Base-by-base conservation (phyloP, 2,113 vertebrate species). In the Lepidothrix coronata region DNA sequence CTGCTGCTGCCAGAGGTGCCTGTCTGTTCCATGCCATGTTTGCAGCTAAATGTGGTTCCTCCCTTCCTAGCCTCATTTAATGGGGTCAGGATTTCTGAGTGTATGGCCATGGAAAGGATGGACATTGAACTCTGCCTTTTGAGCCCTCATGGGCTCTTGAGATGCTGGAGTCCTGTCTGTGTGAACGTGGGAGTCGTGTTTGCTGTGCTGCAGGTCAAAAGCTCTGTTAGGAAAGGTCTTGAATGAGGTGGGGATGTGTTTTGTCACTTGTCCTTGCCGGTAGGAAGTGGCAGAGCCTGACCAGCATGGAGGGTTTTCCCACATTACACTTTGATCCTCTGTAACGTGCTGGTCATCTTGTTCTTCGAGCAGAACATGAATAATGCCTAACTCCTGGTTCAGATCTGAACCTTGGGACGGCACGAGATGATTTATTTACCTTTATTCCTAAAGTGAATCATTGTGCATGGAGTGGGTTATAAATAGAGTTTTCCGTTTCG, bases 301-400 rank as follows among this genome's bases (percentile, higher is more conserved):
- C 16, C 1, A 1, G 12, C 0, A 0, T 0, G 0, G 3, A 41
- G 46, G 7, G 12, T 43, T 70, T 76, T 71, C 78, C 59, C 23
- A 22, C 1, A 0, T 61, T 79, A 21, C 3, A 0, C 65, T 86
- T 86, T 30, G 41, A 23, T 87, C 37, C 25, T 65, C 76, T 3
- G 0, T 71, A 66, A 37, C 0, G 0, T 10, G 20, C n/a, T 54
- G 48, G 21, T 61, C 0, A 0, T 57, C 59, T 27, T 30, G 21
- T 81, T 85, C 43, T 81, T 84, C 0, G 0, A 71, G 74, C 39
- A 78, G 70, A 72, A 28, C 6, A 0, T 49, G 70, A 82, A 17
- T 51, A 62, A 67, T 55, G 27, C 8, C 35, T 52, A 30, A 83
- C 28, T 15, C 1, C 37, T 89, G 35, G 16, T 62, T 91, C 5